Percentiles rank a stretch among this genome's conserved stretches.
Conservation (phyloP, 2,113 vertebrate species). For the Notechis scutatus region DNA sequence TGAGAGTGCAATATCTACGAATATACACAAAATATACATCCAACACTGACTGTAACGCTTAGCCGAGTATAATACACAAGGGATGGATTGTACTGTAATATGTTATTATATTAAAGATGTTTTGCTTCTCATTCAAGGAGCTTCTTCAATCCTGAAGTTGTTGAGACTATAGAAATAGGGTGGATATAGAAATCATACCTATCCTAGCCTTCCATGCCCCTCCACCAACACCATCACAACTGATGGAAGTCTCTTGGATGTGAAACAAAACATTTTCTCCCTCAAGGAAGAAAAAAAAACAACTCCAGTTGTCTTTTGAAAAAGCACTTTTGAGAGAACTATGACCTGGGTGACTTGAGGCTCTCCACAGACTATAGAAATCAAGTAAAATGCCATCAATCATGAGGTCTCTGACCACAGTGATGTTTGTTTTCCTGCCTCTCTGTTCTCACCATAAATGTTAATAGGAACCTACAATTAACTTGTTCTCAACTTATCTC, state of each 20-base stretch:
- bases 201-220: not conserved
- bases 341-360: not conserved
- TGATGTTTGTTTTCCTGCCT: not conserved
- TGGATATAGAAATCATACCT: not conserved
- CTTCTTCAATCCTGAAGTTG: not conserved
- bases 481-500: not conserved
- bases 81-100: too few relatives aligned
- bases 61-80: too few relatives aligned
- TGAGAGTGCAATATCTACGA: too few relatives aligned
- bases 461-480: not conserved
- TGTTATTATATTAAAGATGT: not conserved
- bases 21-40: too few relatives aligned
- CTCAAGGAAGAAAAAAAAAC: not conserved
- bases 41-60: too few relatives aligned
- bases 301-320: not conserved
- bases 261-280: not conserved
- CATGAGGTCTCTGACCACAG: not conserved
- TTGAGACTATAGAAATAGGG: not conserved
- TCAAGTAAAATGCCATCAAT: not conserved
- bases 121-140: not conserved
- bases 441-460: not conserved
- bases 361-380: not conserved
- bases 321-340: not conserved
- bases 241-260: not conserved
- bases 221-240: not conserved